Evolutionary conservation across 2,113 vertebrate species (phyloP), one percentile per base, ranked within the genome.

Genomic region (Argyrosomus japonicus): DNA sequence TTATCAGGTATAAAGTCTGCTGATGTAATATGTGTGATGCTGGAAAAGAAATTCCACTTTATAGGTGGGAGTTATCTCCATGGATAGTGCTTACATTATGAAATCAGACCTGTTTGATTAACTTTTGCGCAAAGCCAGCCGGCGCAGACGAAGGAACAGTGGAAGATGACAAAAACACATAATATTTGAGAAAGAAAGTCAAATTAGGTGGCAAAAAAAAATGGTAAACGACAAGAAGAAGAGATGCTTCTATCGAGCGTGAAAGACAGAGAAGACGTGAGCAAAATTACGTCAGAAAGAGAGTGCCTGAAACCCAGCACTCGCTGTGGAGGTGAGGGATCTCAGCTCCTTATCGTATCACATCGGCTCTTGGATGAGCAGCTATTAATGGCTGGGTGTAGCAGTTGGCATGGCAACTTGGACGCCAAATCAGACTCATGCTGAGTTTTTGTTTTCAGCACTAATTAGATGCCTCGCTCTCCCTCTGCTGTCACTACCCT

Each of bases 391-490:
- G 58, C 81, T 40, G 62, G 81, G 83, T 70, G 81, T 71, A 87
- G 67, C 76, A 8, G 89, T 90, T 53, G 83, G 65, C 84, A 90
- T 85, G 85, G 85, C 56, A 86, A 94, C 91, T 25, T 82, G 63
- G 81, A 90, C 11, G 68, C 85, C 25, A 47, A 78, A 83, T 86
- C 82, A 77, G 76, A 72, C 83, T 53, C 87, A 29, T 19, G 81
- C 85, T 2, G 91, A 86, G 84, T 84, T 81, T 40, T 40, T 40
- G 36, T 89, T 72, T 79, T 78, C 69, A 15, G 71, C 40, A 10
- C 77, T 92, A 93, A 93, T 92, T 90, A 91, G 82, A 86, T 6
- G 58, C 75, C 69, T 85, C 5, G 29, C 53, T 85, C 79, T 77
- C 50, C 53, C 57, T 64, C 18, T 77, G 89, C 88, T 83, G 88